phyloP scores from a whole-genome alignment of 1,140 invertebrate species.

The Sminthurinus signatus region DNA sequence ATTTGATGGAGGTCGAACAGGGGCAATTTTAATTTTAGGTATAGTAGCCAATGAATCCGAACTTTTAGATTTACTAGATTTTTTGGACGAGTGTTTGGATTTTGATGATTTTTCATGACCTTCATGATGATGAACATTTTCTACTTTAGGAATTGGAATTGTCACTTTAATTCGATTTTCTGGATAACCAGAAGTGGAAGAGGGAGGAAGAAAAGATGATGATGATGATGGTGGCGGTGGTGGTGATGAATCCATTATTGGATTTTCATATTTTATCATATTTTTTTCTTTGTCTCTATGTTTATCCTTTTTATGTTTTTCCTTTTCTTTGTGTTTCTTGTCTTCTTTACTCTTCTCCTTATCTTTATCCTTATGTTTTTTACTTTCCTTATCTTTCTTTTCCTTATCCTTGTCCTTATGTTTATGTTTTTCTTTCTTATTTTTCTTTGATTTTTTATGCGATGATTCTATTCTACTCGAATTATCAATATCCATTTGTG shows the following conservation, averaged over 20 bases:
- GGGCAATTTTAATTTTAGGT: conserved; percentile 1
- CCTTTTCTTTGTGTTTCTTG: conserved; percentile 18
- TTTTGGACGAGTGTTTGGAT: conserved; percentile 15
- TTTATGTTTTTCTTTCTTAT: conserved; percentile 53
- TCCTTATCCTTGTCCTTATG: conserved; percentile 62
- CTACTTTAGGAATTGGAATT: neutral
- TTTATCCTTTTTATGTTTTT: conserved; percentile 18
- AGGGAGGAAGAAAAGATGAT: too few relatives aligned
- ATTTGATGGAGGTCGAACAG: neutral
- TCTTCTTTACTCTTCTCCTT: conserved; percentile 13
- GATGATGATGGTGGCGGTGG: too few relatives aligned
- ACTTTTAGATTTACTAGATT: conserved; percentile 1
- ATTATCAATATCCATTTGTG: neutral
- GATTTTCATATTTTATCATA: neutral
- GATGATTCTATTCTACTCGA: neutral
- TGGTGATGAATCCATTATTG: too few relatives aligned
- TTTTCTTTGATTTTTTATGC: conserved; percentile 34
- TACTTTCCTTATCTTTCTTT: conserved; percentile 47
- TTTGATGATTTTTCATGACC: conserved; percentile 6
- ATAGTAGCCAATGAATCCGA: neutral
- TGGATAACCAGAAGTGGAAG: too few relatives aligned
- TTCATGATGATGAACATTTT: neutral
- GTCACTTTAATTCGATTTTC: conserved; percentile 6
- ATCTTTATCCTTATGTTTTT: conserved; percentile 40
- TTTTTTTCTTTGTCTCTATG: conserved; percentile 2